A percentile compares a stretch with the other conserved stretches of the same genome.
phyloP scores from a whole-genome alignment of 2,797 vertebrate genomes.

The Amazonetta brasiliensis region DNA sequence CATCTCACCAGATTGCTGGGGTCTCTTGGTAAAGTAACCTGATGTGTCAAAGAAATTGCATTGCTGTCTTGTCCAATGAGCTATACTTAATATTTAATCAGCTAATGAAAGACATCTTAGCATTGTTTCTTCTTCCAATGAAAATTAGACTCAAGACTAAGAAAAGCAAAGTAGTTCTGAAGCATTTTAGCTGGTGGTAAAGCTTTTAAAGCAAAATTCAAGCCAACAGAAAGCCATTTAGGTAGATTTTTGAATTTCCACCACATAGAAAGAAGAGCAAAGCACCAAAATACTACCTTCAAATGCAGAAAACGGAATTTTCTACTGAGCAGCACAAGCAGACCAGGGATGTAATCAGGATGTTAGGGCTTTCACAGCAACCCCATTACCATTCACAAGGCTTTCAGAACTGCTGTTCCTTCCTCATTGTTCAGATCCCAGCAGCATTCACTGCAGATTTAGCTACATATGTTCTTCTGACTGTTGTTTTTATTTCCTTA shows the following conservation, averaged over 20 bases:
- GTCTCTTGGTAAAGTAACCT: background rate
- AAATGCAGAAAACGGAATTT: background rate
- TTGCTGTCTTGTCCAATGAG: background rate
- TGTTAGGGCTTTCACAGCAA: rapidly evolving
- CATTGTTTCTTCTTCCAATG: background rate
- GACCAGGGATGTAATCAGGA: background rate
- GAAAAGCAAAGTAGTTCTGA: background rate
- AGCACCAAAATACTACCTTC: background rate
- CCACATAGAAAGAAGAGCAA: background rate
- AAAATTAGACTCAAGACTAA: background rate
- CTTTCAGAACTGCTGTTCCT: background rate
- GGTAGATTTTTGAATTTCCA: background rate
- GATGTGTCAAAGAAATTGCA: rapidly evolving
- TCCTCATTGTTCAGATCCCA: rapidly evolving
- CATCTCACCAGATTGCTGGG: background rate
- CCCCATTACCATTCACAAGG: rapidly evolving
- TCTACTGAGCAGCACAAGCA: background rate
- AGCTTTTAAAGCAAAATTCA: background rate
- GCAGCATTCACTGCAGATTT: background rate
- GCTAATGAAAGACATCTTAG: background rate
- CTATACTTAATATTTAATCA: background rate
- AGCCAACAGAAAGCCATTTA: background rate
- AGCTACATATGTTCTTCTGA: background rate
- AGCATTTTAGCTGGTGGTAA: background rate
- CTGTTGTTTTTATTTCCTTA: background rate